Conservation (phyloP, 2,797 vertebrate species). For the Tragopan temminckii region DNA sequence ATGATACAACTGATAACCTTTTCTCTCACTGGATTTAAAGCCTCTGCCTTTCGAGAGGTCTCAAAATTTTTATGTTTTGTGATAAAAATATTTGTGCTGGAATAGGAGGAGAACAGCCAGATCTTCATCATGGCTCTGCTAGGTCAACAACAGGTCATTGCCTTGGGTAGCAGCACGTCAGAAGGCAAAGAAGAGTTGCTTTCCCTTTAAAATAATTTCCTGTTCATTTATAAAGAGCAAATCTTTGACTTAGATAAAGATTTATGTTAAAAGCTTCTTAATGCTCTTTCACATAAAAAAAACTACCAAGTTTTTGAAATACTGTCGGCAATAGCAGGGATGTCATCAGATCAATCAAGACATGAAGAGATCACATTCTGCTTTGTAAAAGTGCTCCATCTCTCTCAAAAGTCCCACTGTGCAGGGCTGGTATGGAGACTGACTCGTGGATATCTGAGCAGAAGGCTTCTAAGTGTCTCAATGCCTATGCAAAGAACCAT, state of each 20-base stretch:
- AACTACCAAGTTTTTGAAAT: not conserved
- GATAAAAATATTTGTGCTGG: not conserved
- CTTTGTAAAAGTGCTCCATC: not conserved
- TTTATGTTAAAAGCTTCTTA: not conserved
- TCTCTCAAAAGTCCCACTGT: not conserved
- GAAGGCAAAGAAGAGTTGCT: not conserved
- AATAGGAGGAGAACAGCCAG: not conserved
- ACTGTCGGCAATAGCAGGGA: not conserved
- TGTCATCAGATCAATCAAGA: not conserved
- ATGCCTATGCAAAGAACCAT: not conserved
- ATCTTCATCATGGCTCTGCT: not conserved
- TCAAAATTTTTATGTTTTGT: not conserved
- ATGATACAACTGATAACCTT: not conserved
- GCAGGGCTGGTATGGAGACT: not conserved
- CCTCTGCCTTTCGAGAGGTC: not conserved
- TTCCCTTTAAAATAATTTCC: not conserved
- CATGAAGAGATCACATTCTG: not conserved
- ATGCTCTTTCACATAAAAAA: not conserved
- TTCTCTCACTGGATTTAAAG: not conserved
- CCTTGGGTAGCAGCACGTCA: not conserved
- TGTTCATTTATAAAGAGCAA: not conserved
- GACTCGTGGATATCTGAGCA: not conserved
- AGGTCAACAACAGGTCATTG: not conserved
- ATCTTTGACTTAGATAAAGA: not conserved
- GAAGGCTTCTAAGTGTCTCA: not conserved